A percentile compares a stretch with the other conserved stretches of the same genome.
phyloP scores from a whole-genome alignment of 2,113 vertebrate species.

The Capreolus pygargus region DNA sequence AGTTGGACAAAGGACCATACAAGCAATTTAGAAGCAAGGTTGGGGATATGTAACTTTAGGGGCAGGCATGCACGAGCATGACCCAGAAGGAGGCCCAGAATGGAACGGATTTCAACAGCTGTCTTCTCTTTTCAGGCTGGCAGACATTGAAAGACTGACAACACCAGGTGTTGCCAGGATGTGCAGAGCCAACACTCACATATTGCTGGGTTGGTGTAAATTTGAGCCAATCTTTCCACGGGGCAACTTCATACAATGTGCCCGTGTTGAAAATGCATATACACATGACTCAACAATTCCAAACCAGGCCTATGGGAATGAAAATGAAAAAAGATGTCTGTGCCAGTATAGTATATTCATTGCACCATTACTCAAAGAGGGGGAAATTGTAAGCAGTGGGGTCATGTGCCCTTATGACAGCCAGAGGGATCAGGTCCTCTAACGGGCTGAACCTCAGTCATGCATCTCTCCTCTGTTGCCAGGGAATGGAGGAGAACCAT shows the following conservation, averaged over 20 bases:
- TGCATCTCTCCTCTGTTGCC: background rate
- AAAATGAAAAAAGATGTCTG: background rate
- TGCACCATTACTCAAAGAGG: background rate
- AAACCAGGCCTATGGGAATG: background rate
- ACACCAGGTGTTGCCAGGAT: background rate
- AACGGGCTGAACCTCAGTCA: background rate
- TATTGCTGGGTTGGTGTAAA: background rate
- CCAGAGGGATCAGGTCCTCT: background rate
- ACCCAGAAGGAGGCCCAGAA: background rate
- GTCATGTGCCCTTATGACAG: background rate
- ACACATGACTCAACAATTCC: background rate
- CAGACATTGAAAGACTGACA: conserved; percentile 11
- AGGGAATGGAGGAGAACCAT: background rate
- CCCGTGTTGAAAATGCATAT: background rate
- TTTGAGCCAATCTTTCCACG: background rate
- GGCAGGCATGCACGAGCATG: background rate
- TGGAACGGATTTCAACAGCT: conserved; percentile 18
- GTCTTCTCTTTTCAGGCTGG: background rate
- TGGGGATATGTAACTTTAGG: background rate
- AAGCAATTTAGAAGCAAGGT: conserved; percentile 19
- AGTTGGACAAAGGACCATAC: background rate
- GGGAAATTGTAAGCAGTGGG: background rate
- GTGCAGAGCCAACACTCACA: background rate
- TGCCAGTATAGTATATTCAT: background rate
- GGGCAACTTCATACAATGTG: background rate